phyloP scores from a whole-genome alignment of 2,113 vertebrate genomes.

The Calyptomena viridis region DNA sequence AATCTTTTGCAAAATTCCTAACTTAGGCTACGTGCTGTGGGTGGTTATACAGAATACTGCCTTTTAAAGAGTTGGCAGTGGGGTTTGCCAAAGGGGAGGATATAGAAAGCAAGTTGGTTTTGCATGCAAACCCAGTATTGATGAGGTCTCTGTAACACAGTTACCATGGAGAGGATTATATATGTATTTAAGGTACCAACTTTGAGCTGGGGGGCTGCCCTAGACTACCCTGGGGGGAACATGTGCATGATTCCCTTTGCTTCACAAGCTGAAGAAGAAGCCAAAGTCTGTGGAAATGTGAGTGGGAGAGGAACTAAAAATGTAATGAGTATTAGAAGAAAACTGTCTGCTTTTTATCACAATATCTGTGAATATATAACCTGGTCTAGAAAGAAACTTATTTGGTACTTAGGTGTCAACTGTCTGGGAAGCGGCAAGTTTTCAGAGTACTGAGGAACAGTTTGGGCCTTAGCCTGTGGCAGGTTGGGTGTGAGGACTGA shows the following conservation, averaged over 20 bases:
- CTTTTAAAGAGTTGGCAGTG: conserved; percentile 1
- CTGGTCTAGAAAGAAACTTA: background rate
- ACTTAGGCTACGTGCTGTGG: background rate
- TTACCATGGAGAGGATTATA: background rate
- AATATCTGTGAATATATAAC: background rate
- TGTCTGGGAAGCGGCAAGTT: background rate
- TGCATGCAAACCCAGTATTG: background rate
- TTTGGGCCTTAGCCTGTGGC: background rate
- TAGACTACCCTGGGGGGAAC: background rate
- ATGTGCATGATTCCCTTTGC: background rate
- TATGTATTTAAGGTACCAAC: background rate
- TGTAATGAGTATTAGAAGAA: background rate
- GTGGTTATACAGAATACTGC: background rate
- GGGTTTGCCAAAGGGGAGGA: background rate
- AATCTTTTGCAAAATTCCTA: background rate
- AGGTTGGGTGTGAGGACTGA: background rate
- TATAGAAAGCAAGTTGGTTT: background rate
- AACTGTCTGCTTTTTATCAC: background rate
- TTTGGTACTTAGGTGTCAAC: background rate
- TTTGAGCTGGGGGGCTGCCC: background rate
- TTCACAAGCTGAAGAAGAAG: background rate
- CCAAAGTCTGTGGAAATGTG: background rate
- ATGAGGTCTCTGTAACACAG: background rate
- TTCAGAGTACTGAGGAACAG: background rate
- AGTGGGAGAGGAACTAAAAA: background rate